phyloP scores from a whole-genome alignment of 2,113 vertebrate species.

The Nymphicus hollandicus region DNA sequence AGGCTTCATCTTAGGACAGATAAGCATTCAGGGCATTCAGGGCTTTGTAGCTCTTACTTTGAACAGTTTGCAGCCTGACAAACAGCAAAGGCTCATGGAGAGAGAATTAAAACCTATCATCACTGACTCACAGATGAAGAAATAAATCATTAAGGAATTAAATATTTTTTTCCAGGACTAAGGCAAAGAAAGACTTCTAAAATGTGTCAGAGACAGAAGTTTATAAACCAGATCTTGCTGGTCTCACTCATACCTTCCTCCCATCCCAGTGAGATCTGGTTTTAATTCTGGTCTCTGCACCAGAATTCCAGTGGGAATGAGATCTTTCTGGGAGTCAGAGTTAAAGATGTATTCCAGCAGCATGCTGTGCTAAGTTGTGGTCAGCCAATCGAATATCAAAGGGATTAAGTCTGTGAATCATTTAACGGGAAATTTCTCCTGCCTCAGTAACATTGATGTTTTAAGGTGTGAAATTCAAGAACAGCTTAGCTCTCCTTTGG shows the following conservation, averaged over 20 bases:
- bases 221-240: neutral
- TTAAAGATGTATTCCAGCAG: slow-evolving; percentile 55
- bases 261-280: neutral
- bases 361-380: slow-evolving; percentile 65
- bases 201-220: neutral
- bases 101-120: neutral
- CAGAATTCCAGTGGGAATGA: slow-evolving; percentile 49
- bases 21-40: neutral
- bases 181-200: neutral
- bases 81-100: neutral
- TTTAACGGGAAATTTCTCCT: slow-evolving; percentile 67
- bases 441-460: slow-evolving; percentile 65
- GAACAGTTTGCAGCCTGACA: neutral
- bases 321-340: slow-evolving; percentile 53
- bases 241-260: neutral
- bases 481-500: slow-evolving; percentile 60
- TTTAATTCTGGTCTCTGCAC: slow-evolving; percentile 14
- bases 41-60: neutral
- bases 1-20: neutral
- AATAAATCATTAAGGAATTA: neutral
- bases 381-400: slow-evolving; percentile 69
- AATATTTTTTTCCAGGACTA: neutral
- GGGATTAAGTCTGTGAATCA: slow-evolving; percentile 67
- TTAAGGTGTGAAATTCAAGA: slow-evolving; percentile 71
- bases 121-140: neutral